Evolutionary conservation across 2,113 vertebrate species (phyloP).

Genomic region (Cyprichromis sp.): DNA sequence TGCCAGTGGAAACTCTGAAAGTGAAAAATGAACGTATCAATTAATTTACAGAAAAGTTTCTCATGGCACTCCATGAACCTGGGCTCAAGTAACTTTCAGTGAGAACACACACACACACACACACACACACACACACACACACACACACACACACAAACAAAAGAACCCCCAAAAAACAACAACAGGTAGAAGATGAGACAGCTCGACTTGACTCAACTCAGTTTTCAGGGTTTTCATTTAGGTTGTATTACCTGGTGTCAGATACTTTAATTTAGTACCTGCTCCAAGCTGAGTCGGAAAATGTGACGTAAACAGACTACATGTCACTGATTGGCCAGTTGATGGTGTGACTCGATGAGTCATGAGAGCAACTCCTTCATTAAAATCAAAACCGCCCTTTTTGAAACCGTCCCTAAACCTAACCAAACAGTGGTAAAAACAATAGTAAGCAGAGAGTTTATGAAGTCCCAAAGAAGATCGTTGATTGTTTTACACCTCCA

Average conservation of each 20-base stretch:
- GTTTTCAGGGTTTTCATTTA: background rate
- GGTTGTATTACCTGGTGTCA: background rate
- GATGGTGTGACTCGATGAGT: background rate
- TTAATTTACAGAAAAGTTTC: background rate
- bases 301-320: background rate
- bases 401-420: background rate
- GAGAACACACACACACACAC: background rate
- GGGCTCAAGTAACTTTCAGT: background rate
- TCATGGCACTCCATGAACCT: background rate
- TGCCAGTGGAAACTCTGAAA: background rate
- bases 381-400: background rate
- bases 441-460: background rate
- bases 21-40: background rate
- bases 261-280: background rate
- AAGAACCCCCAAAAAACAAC: fast-evolving
- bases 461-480: background rate
- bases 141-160: background rate
- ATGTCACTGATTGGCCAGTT: background rate
- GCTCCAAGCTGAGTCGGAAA: background rate
- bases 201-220: background rate
- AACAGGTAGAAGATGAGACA: background rate
- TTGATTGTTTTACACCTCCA: background rate
- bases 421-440: background rate
- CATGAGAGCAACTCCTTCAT: background rate
- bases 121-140: background rate